Percentiles rank a stretch among this genome's conserved stretches.
phyloP scores from a whole-genome alignment of 1,140 invertebrate genomes.

The Aphis craccivora region DNA sequence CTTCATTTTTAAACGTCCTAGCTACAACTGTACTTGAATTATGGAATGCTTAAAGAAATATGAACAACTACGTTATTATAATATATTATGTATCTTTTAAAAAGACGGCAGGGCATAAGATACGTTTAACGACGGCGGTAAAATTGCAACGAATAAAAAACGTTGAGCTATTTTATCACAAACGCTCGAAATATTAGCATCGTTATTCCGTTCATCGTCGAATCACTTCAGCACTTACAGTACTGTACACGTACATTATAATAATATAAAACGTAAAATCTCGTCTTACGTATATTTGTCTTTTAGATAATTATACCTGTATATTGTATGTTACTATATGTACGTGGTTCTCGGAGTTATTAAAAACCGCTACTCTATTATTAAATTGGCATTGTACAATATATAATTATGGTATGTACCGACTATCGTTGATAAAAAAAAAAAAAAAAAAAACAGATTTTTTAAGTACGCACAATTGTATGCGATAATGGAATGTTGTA shows the following conservation, averaged over 20 bases:
- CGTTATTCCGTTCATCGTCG: neutral
- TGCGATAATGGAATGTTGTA: neutral
- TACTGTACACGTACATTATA: neutral
- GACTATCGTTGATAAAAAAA: neutral
- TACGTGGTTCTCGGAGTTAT: neutral
- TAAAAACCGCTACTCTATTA: neutral
- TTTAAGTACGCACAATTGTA: neutral
- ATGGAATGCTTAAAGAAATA: too few relatives aligned
- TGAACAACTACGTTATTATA: too few relatives aligned
- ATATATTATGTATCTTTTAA: neutral
- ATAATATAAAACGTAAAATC: neutral
- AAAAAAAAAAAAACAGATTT: neutral
- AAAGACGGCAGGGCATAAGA: neutral
- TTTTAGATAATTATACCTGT: neutral
- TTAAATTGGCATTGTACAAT: neutral
- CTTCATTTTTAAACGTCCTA: too few relatives aligned
- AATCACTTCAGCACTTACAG: neutral
- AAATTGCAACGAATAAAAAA: neutral
- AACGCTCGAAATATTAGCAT: neutral
- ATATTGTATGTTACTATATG: neutral
- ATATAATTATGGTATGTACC: neutral
- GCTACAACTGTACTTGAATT: too few relatives aligned
- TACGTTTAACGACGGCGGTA: neutral
- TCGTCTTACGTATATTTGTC: neutral
- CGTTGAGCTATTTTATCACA: neutral